Evolutionary conservation across 2,888 invertebrate genomes (phyloP).

Genomic region (Diarsia dahlii): DNA sequence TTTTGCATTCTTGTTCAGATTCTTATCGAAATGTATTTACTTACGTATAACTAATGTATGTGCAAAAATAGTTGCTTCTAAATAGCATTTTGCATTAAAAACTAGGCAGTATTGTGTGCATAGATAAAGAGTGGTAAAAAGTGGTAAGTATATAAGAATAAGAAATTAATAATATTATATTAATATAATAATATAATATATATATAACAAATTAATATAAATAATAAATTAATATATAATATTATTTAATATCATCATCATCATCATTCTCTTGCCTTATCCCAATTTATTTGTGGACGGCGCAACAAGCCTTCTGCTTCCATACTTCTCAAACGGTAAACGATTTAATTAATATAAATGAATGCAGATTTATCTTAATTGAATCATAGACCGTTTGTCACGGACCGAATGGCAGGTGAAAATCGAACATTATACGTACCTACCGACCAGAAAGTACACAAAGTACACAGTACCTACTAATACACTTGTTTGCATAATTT

Average conservation of each 20-base stretch:
- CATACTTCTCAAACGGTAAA: too few relatives aligned
- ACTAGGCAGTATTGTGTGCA: neutral
- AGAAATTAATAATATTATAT: too few relatives aligned
- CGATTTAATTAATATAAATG: neutral
- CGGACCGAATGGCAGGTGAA: constrained; percentile 31
- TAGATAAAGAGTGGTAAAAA: neutral
- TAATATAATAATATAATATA: too few relatives aligned
- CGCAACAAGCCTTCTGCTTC: too few relatives aligned
- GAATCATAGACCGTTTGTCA: constrained; percentile 45
- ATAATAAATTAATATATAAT: too few relatives aligned
- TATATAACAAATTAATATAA: too few relatives aligned
- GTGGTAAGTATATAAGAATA: too few relatives aligned
- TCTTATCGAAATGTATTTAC: neutral
- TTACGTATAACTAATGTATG: neutral
- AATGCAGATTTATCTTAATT: constrained; percentile 51
- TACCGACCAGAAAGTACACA: constrained; percentile 44
- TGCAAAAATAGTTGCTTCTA: neutral
- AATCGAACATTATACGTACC: constrained; percentile 40
- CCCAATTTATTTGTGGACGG: too few relatives aligned
- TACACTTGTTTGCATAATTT: constrained; percentile 63
- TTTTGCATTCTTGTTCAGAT: neutral
- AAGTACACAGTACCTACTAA: constrained; percentile 40
- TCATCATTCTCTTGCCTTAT: too few relatives aligned
- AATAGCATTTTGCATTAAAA: neutral
- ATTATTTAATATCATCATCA: too few relatives aligned